A percentile compares a stretch with the other conserved stretches of the same genome.
These are phyloP conservation scores for Heliconius congener DNA, from an alignment of 1,140 invertebrate genomes.

Conservation along the genomic window DNA sequence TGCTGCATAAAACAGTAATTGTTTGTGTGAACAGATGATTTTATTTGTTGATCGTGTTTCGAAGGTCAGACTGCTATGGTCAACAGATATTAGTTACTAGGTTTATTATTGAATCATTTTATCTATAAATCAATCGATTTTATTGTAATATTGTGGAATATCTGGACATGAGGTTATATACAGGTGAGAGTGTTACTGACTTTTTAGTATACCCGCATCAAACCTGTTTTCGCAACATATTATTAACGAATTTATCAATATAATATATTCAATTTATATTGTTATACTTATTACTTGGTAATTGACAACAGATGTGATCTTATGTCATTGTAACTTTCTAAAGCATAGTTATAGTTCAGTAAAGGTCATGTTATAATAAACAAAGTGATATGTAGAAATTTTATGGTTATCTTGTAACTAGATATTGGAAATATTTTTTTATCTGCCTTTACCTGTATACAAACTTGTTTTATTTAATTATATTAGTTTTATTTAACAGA, in stretches of 20 bases:
- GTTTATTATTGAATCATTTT: slow-evolving; percentile 43
- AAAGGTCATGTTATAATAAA: slow-evolving; percentile 38
- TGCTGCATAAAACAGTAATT: slow-evolving; percentile 50
- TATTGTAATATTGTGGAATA: slow-evolving; percentile 36
- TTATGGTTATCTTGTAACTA: slow-evolving; percentile 7
- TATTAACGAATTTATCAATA: slow-evolving; percentile 12
- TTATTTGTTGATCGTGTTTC: slow-evolving; percentile 60
- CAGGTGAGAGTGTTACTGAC: slow-evolving; percentile 44
- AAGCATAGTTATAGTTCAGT: slow-evolving; percentile 25
- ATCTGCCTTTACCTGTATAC: not conserved
- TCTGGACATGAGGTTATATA: slow-evolving; percentile 48
- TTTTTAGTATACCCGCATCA: slow-evolving; percentile 51
- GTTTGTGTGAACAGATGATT: slow-evolving; percentile 74
- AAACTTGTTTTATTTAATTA: not conserved
- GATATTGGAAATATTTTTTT: not conserved
- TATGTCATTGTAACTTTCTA: slow-evolving; percentile 17
- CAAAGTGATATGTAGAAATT: slow-evolving; percentile 29
- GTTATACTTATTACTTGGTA: not conserved
- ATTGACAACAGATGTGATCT: slow-evolving; percentile 3
- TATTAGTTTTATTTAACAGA: not conserved
- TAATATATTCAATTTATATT: slow-evolving; percentile 4
- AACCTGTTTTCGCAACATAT: slow-evolving; percentile 44
- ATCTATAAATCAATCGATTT: slow-evolving; percentile 25
- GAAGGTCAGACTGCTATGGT: slow-evolving; percentile 63
- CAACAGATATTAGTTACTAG: slow-evolving; percentile 55